Evolutionary conservation across 2,888 invertebrate species (phyloP).

Genomic region (Nomada fabriciana): DNA sequence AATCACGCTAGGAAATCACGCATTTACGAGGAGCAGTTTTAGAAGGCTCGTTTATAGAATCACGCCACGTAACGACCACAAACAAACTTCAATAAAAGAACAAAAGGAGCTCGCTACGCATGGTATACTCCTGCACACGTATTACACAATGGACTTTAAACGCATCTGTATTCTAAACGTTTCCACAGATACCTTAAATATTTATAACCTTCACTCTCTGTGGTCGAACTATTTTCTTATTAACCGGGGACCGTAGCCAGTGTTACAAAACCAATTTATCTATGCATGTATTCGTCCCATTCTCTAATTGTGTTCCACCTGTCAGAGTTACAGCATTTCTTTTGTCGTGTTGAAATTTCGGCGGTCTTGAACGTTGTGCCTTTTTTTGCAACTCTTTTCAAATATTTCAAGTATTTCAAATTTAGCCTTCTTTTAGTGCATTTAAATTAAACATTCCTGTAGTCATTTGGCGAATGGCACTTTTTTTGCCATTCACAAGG

Average conservation of each 20-base stretch:
- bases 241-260: background rate
- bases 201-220: conserved; percentile 15
- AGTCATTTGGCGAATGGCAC: no score
- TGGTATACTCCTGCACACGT: conserved; percentile 5
- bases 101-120: conserved; percentile 6
- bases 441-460: no score
- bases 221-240: conserved; percentile 17
- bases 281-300: no score
- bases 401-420: no score
- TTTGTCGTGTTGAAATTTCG: no score
- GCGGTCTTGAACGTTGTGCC: no score
- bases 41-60: conserved; percentile 27
- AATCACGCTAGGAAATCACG: background rate
- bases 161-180: conserved; percentile 25
- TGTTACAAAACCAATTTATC: background rate
- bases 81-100: conserved; percentile 26
- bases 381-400: no score
- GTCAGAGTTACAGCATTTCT: no score
- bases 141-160: background rate
- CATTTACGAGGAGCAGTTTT: conserved; percentile 20
- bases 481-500: no score
- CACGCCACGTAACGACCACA: conserved; percentile 40
- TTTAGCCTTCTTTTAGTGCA: no score
- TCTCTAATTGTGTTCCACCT: no score
- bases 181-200: conserved; percentile 15